Evolutionary conservation across 2,888 invertebrate genomes (phyloP), one percentile per base, ranked within the genome.

Genomic region (Ophion ellenae): DNA sequence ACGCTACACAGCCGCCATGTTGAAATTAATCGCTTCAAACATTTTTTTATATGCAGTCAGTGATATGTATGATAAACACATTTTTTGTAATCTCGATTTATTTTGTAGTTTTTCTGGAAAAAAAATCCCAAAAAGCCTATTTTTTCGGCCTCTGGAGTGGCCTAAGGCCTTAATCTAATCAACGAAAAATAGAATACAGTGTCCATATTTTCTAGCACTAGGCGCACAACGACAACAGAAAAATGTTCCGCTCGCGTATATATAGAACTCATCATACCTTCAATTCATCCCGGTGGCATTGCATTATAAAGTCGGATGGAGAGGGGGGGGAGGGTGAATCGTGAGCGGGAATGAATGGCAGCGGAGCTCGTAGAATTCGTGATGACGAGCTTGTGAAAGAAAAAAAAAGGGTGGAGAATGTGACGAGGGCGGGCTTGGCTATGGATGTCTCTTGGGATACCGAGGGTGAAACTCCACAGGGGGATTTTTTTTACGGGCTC

Each of bases 351-450:
- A 40, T 20, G 61, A 74, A 74, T 69, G 17, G 28, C 20, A 47
- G 17, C 61, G 69, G 69, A 45, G 45, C 45, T 47, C 32, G 28
- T 69, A 75, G 74, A 59, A 40, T 74, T 24, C 17, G 59, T 36
- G 9, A 47, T 66, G 74, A 77, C 57, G 74, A 69, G 70, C 73
- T 74, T 78, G 78, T 11, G 59, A 77, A 79, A 78, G 82, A 66
- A 63, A 45, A 74, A 73, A 73, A 36, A 20, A 24, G 82, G 75
- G 69, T 63, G 75, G 59, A 66, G 73, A 75, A 78, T 75, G 47
- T 53, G 40, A 79, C 75, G 66, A 85, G 82, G 82, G 85, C 20
- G 69, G 59, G 61, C 57, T 53, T 81, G 57, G 47, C 66, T 75
- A 47, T 74, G 53, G 6, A 4, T 59, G 67, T 69, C 82, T 79